Conservation (phyloP, 37 sponge, comb jelly and placozoan species). For the Halisarca cf. caerulea region DNA sequence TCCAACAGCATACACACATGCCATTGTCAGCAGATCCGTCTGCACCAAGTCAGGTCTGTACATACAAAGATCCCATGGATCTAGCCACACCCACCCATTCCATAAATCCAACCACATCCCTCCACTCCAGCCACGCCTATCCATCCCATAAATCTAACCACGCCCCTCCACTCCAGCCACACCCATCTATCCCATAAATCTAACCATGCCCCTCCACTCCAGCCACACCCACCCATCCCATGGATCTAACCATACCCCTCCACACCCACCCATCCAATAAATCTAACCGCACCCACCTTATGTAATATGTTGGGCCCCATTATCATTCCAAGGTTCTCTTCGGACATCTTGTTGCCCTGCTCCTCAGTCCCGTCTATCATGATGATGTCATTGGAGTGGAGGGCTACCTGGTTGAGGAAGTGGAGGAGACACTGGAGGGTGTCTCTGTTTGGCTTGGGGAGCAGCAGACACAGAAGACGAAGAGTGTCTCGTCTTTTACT, state of each 20-base stretch:
- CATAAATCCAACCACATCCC: too few species aligned
- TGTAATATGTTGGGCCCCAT: constrained; percentile 89
- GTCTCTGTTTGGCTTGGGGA: constrained; percentile 86
- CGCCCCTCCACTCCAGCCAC: constrained; percentile 26
- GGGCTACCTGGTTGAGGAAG: constrained; percentile 78
- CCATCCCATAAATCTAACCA: too few species aligned
- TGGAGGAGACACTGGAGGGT: constrained; percentile 70
- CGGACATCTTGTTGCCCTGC: constrained; percentile 82
- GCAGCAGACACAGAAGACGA: constrained; percentile 65
- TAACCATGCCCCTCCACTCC: not conserved
- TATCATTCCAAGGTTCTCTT: constrained; percentile 73
- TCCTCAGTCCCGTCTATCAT: constrained; percentile 85
- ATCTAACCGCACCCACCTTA: constrained; percentile 66
- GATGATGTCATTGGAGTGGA: constrained; percentile 81
- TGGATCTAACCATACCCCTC: not conserved
- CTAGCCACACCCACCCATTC: too few species aligned
- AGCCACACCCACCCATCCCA: not conserved
- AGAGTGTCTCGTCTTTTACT: constrained; percentile 59
- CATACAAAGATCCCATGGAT: too few species aligned
- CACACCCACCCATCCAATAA: not conserved
- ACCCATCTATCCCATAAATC: not conserved
- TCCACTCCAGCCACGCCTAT: too few species aligned
- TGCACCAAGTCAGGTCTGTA: too few species aligned
- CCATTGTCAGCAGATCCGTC: too few species aligned
- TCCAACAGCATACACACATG: too few species aligned